Percentiles rank a stretch among this genome's conserved stretches.
Conservation (phyloP, 2,797 vertebrate genomes). For the Halcyon smyrnensis region DNA sequence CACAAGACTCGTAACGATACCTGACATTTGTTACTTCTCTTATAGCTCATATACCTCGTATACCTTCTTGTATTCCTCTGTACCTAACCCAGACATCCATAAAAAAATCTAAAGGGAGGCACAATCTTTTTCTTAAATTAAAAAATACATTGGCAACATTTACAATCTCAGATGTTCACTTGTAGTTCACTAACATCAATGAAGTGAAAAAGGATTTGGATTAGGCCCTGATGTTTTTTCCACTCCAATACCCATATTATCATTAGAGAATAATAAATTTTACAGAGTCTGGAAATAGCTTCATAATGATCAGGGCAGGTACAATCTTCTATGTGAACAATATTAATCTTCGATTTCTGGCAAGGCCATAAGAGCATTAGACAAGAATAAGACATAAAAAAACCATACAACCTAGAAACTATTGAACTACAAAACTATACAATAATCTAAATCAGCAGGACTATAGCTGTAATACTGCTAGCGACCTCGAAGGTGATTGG, state of each 20-base stretch:
- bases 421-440: background rate
- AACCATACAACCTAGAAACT: background rate
- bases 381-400: background rate
- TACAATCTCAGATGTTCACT: background rate
- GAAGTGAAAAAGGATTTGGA: background rate
- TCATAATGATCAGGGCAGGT: background rate
- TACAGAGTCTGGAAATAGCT: background rate
- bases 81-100: background rate
- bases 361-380: background rate
- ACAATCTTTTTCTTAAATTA: background rate
- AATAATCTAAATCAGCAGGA: background rate
- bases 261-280: background rate
- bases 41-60: background rate
- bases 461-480: background rate
- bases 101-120: background rate
- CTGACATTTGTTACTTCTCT: background rate
- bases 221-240: background rate
- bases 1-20: background rate
- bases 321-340: background rate
- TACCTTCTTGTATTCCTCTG: background rate
- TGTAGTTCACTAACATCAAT: background rate
- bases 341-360: background rate
- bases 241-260: background rate
- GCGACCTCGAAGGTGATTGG: background rate
- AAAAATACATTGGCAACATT: background rate